phyloP scores from a whole-genome alignment of 2,888 invertebrate genomes.

The Trachelus stipa region DNA sequence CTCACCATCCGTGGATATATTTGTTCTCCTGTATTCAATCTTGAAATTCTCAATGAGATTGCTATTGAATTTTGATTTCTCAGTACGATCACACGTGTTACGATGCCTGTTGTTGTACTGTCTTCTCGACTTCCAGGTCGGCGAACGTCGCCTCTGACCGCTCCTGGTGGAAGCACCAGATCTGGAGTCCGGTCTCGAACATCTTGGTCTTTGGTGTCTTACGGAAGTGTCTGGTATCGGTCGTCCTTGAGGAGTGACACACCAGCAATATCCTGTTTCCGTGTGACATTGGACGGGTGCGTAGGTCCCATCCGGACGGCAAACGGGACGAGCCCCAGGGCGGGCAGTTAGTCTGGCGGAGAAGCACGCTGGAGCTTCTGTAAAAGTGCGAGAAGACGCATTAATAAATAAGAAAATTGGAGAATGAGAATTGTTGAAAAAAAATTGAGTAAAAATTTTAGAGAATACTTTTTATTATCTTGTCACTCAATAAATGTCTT shows the following conservation, averaged over 20 bases:
- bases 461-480: neutral
- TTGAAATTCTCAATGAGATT: conserved; percentile 88
- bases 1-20: conserved; percentile 56
- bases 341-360: conserved; percentile 66
- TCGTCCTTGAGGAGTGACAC: conserved; percentile 86
- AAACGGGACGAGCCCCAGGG: conserved; percentile 78
- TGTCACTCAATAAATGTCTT: neutral
- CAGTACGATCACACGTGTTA: conserved; percentile 75
- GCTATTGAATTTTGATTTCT: conserved; percentile 83
- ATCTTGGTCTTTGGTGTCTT: conserved; percentile 77
- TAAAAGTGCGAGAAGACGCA: conserved; percentile 13
- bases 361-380: conserved; percentile 66
- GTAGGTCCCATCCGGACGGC: conserved; percentile 86
- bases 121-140: conserved; percentile 52
- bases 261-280: conserved; percentile 87
- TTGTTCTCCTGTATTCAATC: conserved; percentile 75
- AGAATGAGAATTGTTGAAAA: neutral
- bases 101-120: conserved; percentile 56
- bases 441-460: neutral
- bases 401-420: neutral
- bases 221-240: conserved; percentile 86
- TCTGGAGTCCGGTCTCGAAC: conserved; percentile 65
- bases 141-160: conserved; percentile 51
- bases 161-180: conserved; percentile 42
- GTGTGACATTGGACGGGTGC: conserved; percentile 87